Evolutionary conservation across 2,888 invertebrate genomes (phyloP), one percentile per base, ranked within the genome.

Genomic region (Rhopalosiphum nymphaeae): DNA sequence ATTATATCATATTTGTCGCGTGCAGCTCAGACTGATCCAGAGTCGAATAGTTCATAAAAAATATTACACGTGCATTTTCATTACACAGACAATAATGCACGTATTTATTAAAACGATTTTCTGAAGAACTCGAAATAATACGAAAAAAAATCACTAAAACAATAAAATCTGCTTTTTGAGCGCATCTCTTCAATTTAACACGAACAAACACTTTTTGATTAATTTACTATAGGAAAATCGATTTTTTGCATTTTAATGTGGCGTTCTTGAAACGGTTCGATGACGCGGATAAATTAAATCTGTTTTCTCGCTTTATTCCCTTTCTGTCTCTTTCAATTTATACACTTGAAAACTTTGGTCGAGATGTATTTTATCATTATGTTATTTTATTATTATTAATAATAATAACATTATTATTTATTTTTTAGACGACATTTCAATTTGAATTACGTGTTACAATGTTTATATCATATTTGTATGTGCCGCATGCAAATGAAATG

Each of bases 211-310:
- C 44, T 61, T 67, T 61, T 53, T 25, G 11, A 36, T 88, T 53
- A 42, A 88, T 88, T 56, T 57, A 53, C 42, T 26, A 5, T 11
- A 7, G 36, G 61, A 46, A 46, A 61, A 89, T 44, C 89, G n/a
- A 89, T 89, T 61, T 78, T n/a, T 61, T 56, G 44, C 78, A 56
- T 85, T 85, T 84, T 91, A 56, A 91, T 36, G 84, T 85, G 91
- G 56, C 25, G 44, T 85, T 91, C 78, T 91, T 46, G 42, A 89
- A 89, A 89, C 61, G 44, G 53, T n/a, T n/a, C 61, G 44, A 29
- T 44, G 44, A 61, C 87, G 91, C 53, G 78, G 36, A 49, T 42
- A 42, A 56, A 91, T 53, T 42, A 29, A 49, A 91, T 42, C 1
- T 16, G 21, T 84, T 84, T 42, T 84, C 53, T 49, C 36, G 26